Percentiles rank a stretch among this genome's conserved stretches.
These are phyloP conservation scores for Mythimna pallens DNA, from an alignment of 2,888 invertebrate species.

Conservation along the genomic window DNA sequence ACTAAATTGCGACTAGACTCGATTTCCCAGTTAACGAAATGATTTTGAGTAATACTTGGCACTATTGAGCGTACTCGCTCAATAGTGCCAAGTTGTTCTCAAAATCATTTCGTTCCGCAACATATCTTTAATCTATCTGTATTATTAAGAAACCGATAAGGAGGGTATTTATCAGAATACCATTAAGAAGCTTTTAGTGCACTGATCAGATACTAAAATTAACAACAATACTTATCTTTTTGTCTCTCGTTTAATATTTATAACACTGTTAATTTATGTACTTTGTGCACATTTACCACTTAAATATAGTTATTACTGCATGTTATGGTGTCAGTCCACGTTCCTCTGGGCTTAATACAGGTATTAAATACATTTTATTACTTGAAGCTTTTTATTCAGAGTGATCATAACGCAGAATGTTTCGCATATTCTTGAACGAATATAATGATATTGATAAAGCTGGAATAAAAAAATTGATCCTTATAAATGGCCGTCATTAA, in stretches of 20 bases:
- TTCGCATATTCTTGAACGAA: constrained; percentile 5
- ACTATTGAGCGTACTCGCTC: too few species aligned
- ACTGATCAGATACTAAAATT: constrained; percentile 18
- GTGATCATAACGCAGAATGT: constrained; percentile 19
- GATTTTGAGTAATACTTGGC: too few species aligned
- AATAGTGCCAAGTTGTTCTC: background rate
- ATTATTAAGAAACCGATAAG: constrained; percentile 2
- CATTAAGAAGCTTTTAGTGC: constrained; percentile 9
- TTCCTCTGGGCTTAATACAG: constrained; percentile 22
- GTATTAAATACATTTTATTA: constrained; percentile 41
- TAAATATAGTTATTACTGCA: constrained; percentile 49
- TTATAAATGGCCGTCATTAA: constrained; percentile 6
- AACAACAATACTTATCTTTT: constrained; percentile 27
- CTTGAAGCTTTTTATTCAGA: constrained; percentile 34
- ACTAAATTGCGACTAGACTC: background rate
- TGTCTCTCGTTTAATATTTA: constrained; percentile 22
- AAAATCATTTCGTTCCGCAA: background rate
- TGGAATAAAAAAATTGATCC: constrained; percentile 21
- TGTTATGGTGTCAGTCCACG: constrained; percentile 27
- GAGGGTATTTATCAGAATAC: background rate
- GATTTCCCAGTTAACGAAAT: background rate
- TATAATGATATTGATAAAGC: constrained; percentile 1
- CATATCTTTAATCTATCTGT: background rate
- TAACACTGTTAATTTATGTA: constrained; percentile 29
- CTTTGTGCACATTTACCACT: constrained; percentile 36